Conservation (phyloP, 2,797 vertebrate genomes). For the Atherinosoma microstoma region DNA sequence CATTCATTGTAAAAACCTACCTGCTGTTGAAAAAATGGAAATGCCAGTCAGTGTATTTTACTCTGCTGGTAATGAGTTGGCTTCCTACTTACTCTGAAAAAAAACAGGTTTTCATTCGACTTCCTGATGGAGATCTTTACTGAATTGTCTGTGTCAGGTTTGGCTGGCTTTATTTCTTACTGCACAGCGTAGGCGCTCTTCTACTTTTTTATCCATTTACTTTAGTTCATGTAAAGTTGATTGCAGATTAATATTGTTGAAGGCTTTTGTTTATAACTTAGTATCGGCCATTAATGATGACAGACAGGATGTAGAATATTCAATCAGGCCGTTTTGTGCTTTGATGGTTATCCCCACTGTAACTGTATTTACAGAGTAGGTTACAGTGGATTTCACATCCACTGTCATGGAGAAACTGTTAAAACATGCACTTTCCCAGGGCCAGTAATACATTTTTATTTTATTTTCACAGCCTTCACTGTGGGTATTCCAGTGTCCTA, state of each 20-base stretch:
- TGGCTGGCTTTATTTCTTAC: neutral
- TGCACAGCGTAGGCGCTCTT: too few relatives aligned
- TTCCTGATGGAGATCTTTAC: neutral
- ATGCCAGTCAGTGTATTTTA: constrained; percentile 19
- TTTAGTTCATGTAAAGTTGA: neutral
- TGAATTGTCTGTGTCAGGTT: neutral
- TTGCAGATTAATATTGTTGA: neutral
- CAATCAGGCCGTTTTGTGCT: too few relatives aligned
- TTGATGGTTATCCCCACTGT: neutral
- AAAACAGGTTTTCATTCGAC: neutral
- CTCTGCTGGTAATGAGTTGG: constrained; percentile 11
- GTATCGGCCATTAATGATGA: too few relatives aligned
- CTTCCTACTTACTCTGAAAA: neutral
- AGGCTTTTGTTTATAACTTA: too few relatives aligned
- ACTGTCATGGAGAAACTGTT: neutral
- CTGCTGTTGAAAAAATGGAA: neutral
- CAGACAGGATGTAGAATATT: too few relatives aligned
- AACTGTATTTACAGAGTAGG: neutral
- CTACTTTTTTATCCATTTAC: too few relatives aligned
- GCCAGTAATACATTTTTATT: neutral
- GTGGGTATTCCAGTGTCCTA: neutral
- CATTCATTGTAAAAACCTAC: neutral
- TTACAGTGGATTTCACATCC: neutral
- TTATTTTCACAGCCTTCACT: neutral
- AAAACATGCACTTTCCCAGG: neutral